These are phyloP conservation scores for Lasaia peninsularis DNA, from an alignment of 1,140 invertebrate species.

Conservation along the genomic window DNA sequence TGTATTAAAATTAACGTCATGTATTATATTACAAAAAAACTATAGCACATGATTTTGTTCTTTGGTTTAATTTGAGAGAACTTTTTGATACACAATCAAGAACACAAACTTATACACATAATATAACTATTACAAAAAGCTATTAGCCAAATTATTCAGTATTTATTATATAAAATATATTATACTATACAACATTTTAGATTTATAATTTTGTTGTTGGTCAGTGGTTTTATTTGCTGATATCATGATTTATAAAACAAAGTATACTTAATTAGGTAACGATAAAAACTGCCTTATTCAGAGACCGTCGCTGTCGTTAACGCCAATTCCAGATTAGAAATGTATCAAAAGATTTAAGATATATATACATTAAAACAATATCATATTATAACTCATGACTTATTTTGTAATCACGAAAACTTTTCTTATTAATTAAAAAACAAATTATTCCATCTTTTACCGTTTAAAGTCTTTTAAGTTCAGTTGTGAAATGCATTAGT, in stretches of 20 bases:
- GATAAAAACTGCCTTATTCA: no score
- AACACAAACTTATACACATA: slow-evolving; percentile 5
- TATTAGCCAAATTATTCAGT: background rate
- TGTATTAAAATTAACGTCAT: background rate
- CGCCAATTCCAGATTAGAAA: no score
- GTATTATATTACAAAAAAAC: slow-evolving; percentile 14
- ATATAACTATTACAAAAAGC: background rate
- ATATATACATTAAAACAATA: no score
- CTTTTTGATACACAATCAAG: slow-evolving; percentile 10
- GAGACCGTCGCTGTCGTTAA: no score
- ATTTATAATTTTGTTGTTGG: background rate
- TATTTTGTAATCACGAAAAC: no score
- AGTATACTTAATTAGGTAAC: background rate
- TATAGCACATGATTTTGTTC: slow-evolving; percentile 48
- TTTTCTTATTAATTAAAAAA: no score
- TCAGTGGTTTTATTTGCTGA: background rate
- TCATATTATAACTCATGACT: no score
- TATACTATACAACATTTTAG: background rate
- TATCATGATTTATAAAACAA: background rate
- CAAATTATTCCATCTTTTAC: no score
- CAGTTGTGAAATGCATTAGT: no score
- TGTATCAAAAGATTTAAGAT: no score
- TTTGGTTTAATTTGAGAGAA: slow-evolving; percentile 46
- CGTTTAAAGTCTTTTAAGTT: no score
- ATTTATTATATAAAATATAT: slow-evolving; percentile 5